Percentiles rank a stretch among this genome's conserved stretches.
Conservation (phyloP, 1,140 invertebrate genomes). For the Trichogramma pretiosum region DNA sequence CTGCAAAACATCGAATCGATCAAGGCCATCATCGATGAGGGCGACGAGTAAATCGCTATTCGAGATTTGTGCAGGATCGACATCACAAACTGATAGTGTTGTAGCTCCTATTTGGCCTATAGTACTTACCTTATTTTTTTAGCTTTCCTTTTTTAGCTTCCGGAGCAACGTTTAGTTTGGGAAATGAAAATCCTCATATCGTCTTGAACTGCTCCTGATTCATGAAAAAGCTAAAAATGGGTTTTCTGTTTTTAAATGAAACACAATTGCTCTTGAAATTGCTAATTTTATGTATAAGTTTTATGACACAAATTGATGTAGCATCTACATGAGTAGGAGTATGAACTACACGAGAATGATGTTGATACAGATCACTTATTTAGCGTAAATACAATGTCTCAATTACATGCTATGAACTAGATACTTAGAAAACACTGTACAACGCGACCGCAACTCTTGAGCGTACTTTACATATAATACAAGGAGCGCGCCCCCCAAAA, state of each 20-base stretch:
- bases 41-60: no score
- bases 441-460: constrained; percentile 44
- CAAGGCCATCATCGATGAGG: no score
- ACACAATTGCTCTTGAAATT: constrained; percentile 39
- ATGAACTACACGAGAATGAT: constrained; percentile 47
- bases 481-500: constrained; percentile 37
- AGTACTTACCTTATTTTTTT: no score
- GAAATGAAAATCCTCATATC: background rate
- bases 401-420: constrained; percentile 47
- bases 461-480: constrained; percentile 48
- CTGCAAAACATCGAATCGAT: no score
- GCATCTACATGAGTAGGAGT: constrained; percentile 47
- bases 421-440: constrained; percentile 49
- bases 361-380: constrained; percentile 48
- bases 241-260: no score
- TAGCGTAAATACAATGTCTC: constrained; percentile 45
- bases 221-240: no score
- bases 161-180: background rate
- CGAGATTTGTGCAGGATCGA: no score
- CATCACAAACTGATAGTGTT: no score
- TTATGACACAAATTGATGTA: constrained; percentile 49
- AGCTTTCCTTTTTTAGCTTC: no score
- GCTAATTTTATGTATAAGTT: constrained; percentile 48
- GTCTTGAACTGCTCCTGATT: background rate
- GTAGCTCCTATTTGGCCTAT: no score